A percentile compares a stretch with the other conserved stretches of the same genome.
Evolutionary conservation across 2,888 invertebrate genomes (phyloP).

Genomic region (Hipparchia sbordonii): DNA sequence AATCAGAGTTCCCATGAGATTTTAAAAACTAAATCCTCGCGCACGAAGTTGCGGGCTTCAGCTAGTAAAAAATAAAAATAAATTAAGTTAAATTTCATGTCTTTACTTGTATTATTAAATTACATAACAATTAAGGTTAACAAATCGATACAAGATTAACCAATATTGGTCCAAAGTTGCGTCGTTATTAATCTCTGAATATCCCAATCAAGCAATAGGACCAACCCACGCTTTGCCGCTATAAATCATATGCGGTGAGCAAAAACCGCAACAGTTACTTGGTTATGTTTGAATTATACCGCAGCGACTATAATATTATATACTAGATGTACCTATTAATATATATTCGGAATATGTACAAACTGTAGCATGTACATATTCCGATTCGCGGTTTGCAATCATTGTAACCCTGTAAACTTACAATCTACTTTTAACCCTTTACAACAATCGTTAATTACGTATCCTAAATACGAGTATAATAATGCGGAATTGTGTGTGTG

Average conservation of each 20-base stretch:
- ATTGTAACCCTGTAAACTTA: not conserved
- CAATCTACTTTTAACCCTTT: not conserved
- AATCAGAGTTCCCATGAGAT: no score
- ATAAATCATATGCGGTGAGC: not conserved
- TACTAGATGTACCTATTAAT: no score
- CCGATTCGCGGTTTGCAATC: not conserved
- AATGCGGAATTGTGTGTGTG: no score
- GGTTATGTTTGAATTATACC: not conserved
- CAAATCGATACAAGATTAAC: not conserved
- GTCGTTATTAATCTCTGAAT: not conserved
- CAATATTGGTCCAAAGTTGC: not conserved
- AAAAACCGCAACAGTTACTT: not conserved
- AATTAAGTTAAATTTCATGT: no score
- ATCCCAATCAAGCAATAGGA: not conserved
- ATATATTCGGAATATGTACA: not conserved
- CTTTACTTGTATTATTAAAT: not conserved
- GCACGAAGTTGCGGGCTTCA: no score
- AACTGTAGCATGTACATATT: not conserved
- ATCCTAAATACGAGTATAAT: no score
- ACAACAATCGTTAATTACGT: not conserved
- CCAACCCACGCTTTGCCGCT: not conserved
- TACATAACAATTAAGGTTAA: not conserved
- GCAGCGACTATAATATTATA: not conserved
- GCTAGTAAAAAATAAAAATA: no score
- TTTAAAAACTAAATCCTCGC: no score